phyloP scores from a whole-genome alignment of 2,888 invertebrate genomes.

The Heliconius cydno region DNA sequence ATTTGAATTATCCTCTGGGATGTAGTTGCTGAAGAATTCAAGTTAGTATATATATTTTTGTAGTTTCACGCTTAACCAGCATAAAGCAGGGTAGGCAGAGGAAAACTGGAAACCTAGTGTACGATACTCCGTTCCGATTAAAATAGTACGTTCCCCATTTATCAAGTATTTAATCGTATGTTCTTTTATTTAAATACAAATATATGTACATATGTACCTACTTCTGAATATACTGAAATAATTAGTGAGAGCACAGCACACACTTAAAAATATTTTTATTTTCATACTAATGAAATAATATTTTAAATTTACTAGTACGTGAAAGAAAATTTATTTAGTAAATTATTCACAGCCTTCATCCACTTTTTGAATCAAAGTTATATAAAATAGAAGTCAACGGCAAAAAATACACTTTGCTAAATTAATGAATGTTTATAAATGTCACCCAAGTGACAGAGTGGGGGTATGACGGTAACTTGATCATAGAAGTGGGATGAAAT shows the following conservation, averaged over 20 bases:
- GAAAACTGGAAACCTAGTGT: not conserved
- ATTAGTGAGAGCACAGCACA: not conserved
- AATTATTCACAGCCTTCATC: conserved; percentile 8
- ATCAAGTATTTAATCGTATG: not conserved
- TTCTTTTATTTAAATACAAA: not conserved
- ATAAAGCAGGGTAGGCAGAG: too few species aligned
- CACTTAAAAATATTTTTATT: not conserved
- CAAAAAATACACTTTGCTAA: conserved; percentile 17
- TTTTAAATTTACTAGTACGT: not conserved
- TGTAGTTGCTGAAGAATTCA: too few species aligned
- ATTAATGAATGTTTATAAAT: conserved; percentile 21
- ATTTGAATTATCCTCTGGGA: too few species aligned
- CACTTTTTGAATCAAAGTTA: not conserved
- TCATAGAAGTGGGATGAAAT: not conserved
- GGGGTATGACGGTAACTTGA: not conserved
- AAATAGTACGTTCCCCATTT: not conserved
- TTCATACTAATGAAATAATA: not conserved
- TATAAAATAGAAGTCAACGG: conserved; percentile 3
- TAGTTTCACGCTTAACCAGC: not conserved
- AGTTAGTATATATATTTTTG: not conserved
- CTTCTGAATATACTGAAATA: not conserved
- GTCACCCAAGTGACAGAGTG: conserved; percentile 11
- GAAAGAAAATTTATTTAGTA: conserved; percentile 3
- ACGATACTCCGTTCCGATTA: not conserved
- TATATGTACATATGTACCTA: not conserved